Evolutionary conservation across 2,113 vertebrate species (phyloP).

Genomic region (Callipepla squamata): DNA sequence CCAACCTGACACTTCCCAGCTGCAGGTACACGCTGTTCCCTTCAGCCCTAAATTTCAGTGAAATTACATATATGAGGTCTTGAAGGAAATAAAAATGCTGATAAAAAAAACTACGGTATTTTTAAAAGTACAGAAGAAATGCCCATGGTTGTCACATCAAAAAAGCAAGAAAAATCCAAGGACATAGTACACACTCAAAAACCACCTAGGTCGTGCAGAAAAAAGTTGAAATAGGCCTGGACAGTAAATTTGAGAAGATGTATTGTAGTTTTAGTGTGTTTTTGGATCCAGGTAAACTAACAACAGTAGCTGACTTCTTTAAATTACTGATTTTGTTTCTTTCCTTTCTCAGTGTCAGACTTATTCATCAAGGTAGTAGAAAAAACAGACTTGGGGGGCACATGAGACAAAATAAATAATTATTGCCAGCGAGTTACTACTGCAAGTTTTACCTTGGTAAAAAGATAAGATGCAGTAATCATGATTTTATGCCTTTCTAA

Average conservation of each 20-base stretch:
- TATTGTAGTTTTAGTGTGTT: neutral
- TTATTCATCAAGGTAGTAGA: neutral
- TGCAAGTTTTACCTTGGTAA: neutral
- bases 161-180: neutral
- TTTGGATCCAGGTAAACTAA: neutral
- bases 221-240: neutral
- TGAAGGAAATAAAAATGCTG: neutral
- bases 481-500: neutral
- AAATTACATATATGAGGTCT: too few relatives aligned
- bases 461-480: neutral
- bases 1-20: neutral
- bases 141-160: neutral
- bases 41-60: too few relatives aligned
- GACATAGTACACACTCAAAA: neutral
- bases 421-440: neutral
- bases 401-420: slow-evolving; percentile 5
- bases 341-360: neutral
- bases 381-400: neutral
- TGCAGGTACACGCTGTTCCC: neutral
- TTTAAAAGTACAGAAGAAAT: neutral
- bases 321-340: neutral
- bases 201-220: neutral
- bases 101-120: neutral
- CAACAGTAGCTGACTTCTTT: neutral
- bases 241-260: neutral